Base-by-base conservation (phyloP, 2,113 vertebrate genomes). In the Uria lomvia region DNA sequence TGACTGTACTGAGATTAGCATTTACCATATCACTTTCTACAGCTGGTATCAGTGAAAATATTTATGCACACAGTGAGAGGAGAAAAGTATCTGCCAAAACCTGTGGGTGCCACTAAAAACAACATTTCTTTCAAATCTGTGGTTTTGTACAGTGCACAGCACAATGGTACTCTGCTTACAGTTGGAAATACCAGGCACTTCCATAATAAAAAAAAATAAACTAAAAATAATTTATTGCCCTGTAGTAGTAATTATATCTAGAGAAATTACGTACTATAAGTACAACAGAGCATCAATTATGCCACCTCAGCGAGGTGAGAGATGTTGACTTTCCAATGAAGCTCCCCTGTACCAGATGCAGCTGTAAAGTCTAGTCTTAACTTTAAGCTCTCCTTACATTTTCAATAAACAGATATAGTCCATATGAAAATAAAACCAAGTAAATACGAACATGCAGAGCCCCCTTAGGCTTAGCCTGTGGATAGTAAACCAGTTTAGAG, bases 41-140 rank as follows among this genome's bases (percentile, higher is more conserved):
- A 94, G 88, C 95, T 96, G 97, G 88, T 96, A 97, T 95, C 91
- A 95, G 91, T 94, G 91, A 96, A 97, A 96, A 97, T 92, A 97
- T 97, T 97, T 97, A 96, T 97, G 91, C 89, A 95, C 83, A 94
- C 80, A 97, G 80, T 82, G 73, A 94, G 80, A 91, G 49, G 68
- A 94, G 80, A 92, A 96, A 92, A 92, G 92, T 95, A 94, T 94
- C 94, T 96, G 94, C 95, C 96, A 95, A 97, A 94, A 94, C 91
- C 86, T 95, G 91, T 95, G 95, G 88, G 83, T 96, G 92, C 94
- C 91, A 97, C 96, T 94, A 94, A 95, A 97, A 95, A 84, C 66
- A 92, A 45, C 86, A 90, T 90, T 97, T 96, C 73, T 76, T 96
- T 95, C 70, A 94, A 91, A 78, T 91, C 92, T 84, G 21, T 93